Conservation (phyloP, 2,113 vertebrate species). For the Myanophis thanlyinensis region DNA sequence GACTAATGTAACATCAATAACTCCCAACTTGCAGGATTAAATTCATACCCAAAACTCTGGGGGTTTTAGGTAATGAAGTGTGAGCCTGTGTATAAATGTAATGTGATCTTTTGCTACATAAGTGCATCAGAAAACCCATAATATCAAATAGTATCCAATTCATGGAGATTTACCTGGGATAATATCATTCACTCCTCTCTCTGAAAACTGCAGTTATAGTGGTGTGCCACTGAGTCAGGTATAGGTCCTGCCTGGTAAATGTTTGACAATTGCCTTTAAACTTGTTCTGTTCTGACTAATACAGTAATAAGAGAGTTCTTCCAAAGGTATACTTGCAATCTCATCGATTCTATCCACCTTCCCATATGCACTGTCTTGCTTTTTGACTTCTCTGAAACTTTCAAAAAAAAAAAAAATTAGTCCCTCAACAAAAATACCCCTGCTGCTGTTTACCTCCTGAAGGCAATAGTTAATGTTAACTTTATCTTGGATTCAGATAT, state of each 20-base stretch:
- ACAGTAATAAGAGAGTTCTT: neutral
- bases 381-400: neutral
- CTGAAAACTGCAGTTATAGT: neutral
- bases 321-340: neutral
- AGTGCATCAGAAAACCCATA: neutral
- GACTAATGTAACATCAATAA: constrained; percentile 2
- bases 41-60: neutral
- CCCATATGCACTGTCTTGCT: neutral
- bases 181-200: neutral
- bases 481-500: neutral
- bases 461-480: neutral
- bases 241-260: neutral
- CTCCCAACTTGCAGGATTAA: neutral
- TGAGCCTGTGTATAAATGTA: neutral
- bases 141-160: neutral
- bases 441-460: neutral
- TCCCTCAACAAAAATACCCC: neutral
- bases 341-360: neutral
- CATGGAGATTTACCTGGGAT: neutral
- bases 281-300: neutral
- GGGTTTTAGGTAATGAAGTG: constrained; percentile 6
- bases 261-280: neutral
- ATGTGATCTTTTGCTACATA: neutral
- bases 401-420: no score
- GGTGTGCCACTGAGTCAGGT: neutral